phyloP scores from a whole-genome alignment of 2,888 invertebrate genomes.

The Agelastica alni region DNA sequence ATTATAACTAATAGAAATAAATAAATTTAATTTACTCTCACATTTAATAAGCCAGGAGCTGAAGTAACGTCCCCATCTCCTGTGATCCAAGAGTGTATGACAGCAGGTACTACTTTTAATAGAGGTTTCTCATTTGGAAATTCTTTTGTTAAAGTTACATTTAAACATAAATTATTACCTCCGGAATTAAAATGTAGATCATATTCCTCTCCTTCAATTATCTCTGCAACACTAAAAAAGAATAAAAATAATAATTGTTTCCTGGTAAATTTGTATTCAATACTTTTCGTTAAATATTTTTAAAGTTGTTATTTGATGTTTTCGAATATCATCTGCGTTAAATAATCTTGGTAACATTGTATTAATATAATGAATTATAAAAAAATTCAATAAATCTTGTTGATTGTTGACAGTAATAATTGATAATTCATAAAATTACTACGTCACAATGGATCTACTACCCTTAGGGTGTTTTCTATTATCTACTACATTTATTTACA shows the following conservation, averaged over 20 bases:
- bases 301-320: conserved; percentile 78
- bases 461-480: too few species aligned
- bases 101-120: conserved; percentile 67
- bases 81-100: conserved; percentile 75
- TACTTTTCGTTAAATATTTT: conserved; percentile 84
- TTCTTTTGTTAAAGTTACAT: conserved; percentile 68
- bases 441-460: too few species aligned
- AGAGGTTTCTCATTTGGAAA: conserved; percentile 79
- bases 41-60: conserved; percentile 77
- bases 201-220: conserved; percentile 73
- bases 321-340: conserved; percentile 64
- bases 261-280: too few species aligned
- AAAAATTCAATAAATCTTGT: too few species aligned
- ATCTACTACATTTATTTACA: too few species aligned
- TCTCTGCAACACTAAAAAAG: conserved; percentile 68
- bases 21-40: conserved; percentile 45
- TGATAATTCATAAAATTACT: too few species aligned
- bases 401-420: too few species aligned
- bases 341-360: conserved; percentile 63
- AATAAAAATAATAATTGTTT: conserved; percentile 1
- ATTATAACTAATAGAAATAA: too few species aligned
- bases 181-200: conserved; percentile 71
- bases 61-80: conserved; percentile 70
- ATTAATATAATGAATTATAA: too few species aligned
- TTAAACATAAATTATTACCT: conserved; percentile 67